Conservation (phyloP, 2,888 invertebrate species). For the Aradus depressus region DNA sequence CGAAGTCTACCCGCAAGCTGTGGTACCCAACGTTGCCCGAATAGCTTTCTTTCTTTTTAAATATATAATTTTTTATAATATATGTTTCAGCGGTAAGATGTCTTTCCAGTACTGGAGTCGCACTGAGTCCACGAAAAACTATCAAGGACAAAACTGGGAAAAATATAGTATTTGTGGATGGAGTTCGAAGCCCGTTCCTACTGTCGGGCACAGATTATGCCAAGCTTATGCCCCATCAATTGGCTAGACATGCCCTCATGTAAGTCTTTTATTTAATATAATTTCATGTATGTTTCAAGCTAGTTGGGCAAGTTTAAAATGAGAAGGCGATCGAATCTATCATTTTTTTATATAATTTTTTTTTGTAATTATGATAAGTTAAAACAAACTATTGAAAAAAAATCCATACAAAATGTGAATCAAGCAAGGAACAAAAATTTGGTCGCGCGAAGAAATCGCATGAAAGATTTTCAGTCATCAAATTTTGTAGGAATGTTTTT, state of each 20-base stretch:
- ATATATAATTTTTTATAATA: neutral
- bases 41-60: neutral
- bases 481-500: too few species aligned
- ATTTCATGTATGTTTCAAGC: too few species aligned
- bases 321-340: neutral
- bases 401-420: too few species aligned
- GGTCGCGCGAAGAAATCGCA: too few species aligned
- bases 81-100: constrained; percentile 17
- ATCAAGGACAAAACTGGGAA: constrained; percentile 53
- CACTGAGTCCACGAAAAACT: constrained; percentile 37
- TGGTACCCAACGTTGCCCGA: too few species aligned
- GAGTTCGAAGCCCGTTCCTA: constrained; percentile 91
- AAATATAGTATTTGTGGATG: constrained; percentile 93
- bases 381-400: too few species aligned
- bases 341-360: neutral
- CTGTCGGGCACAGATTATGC: constrained; percentile 86
- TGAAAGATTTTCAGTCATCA: too few species aligned
- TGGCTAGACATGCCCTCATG: constrained; percentile 81
- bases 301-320: too few species aligned
- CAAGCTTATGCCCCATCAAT: constrained; percentile 90
- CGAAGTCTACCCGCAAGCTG: too few species aligned
- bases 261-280: constrained; percentile 37
- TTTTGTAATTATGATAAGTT: too few species aligned
- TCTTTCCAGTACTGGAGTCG: constrained; percentile 12
- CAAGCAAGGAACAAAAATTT: too few species aligned